Conservation (phyloP, 1,140 invertebrate species). For the Drosophila bipectinata region DNA sequence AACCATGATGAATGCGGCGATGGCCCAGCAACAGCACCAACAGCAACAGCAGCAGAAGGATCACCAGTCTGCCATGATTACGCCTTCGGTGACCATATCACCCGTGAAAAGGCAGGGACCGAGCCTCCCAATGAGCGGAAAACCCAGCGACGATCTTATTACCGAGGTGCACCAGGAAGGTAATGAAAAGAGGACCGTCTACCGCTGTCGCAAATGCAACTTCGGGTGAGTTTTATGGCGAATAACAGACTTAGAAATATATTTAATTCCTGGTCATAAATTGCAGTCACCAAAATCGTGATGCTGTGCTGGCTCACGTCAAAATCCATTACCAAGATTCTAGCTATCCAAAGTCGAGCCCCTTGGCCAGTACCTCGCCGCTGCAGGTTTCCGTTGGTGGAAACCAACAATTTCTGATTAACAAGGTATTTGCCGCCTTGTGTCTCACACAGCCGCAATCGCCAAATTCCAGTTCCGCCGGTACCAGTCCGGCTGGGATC, state of each 20-base stretch:
- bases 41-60: conserved; percentile 58
- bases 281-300: conserved; percentile 86
- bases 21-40: conserved; percentile 69
- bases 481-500: conserved; percentile 62
- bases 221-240: conserved; percentile 86
- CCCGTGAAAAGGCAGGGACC: conserved; percentile 63
- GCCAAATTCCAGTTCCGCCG: conserved; percentile 12
- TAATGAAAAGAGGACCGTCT: conserved; percentile 86
- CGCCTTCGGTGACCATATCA: conserved; percentile 84
- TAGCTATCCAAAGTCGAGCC: conserved; percentile 61
- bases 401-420: conserved; percentile 75
- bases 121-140: conserved; percentile 28
- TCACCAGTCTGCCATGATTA: conserved; percentile 72
- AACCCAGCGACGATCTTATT: conserved; percentile 77
- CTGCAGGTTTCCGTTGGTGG: conserved; percentile 73
- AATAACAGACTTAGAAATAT: fast-evolving
- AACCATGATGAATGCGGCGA: conserved; percentile 81
- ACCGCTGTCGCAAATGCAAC: conserved; percentile 93
- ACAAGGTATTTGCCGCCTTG: conserved; percentile 83
- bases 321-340: conserved; percentile 86
- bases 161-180: conserved; percentile 81
- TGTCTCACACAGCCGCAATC: conserved; percentile 65
- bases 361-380: conserved; percentile 58
- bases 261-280: neutral
- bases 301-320: conserved; percentile 88